phyloP scores from a whole-genome alignment of 1,140 invertebrate species.

The Penaeus japonicus region DNA sequence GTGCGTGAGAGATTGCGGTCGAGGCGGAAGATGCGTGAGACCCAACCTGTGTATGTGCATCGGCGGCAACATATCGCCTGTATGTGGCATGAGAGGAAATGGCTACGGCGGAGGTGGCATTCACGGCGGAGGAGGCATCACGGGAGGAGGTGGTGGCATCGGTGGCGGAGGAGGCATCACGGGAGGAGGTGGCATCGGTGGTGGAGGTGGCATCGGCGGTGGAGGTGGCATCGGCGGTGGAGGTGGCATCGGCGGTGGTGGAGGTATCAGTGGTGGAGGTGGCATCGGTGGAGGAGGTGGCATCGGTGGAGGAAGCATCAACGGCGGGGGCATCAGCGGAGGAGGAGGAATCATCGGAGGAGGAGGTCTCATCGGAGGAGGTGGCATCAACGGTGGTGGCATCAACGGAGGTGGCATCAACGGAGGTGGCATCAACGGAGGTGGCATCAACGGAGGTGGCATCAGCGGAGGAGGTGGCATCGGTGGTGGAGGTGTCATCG shows the following conservation, averaged over 20 bases:
- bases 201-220: constrained; percentile 74
- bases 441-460: background rate
- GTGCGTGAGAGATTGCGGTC: constrained; percentile 76
- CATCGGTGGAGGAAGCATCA: background rate
- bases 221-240: constrained; percentile 83
- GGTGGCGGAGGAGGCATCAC: background rate
- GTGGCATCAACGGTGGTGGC: background rate
- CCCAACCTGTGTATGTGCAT: constrained; percentile 85
- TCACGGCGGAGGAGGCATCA: background rate
- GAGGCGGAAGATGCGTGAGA: constrained; percentile 76
- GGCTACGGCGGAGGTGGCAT: constrained; percentile 16
- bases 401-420: background rate
- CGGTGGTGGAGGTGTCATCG: background rate
- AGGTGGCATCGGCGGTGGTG: constrained; percentile 65
- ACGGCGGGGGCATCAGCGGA: background rate
- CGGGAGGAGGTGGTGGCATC: constrained; percentile 19
- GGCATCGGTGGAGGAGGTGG: constrained; percentile 14
- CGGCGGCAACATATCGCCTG: constrained; percentile 63
- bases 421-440: background rate
- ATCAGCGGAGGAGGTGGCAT: background rate
- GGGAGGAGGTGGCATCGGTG: constrained; percentile 66
- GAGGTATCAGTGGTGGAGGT: background rate
- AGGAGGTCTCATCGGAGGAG: background rate
- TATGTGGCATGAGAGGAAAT: constrained; percentile 56
- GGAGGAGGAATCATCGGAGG: background rate